phyloP scores from a whole-genome alignment of 2,888 invertebrate species.

The Platynereis dumerilii region DNA sequence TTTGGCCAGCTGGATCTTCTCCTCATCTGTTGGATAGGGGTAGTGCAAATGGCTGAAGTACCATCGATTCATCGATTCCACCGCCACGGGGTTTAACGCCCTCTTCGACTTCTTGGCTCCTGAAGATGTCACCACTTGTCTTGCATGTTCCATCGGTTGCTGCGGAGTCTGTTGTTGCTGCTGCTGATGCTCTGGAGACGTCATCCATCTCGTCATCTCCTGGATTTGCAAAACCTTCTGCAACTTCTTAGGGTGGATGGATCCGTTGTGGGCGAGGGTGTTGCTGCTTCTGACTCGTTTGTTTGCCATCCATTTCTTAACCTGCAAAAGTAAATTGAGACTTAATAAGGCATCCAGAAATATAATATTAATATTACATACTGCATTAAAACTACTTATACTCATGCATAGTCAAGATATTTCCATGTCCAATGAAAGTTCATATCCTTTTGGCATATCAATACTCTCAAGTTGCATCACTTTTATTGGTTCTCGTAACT shows the following conservation, averaged over 20 bases:
- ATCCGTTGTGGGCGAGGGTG: conserved; percentile 55
- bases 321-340: no score
- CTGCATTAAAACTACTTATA: no score
- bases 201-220: conserved; percentile 7
- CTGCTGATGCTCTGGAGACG: neutral
- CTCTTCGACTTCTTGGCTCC: conserved; percentile 21
- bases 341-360: no score
- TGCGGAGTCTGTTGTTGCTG: neutral
- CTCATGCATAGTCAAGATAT: no score
- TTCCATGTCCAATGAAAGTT: no score
- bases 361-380: no score
- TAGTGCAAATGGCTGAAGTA: conserved; percentile 32
- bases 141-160: neutral
- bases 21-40: conserved; percentile 36
- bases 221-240: conserved; percentile 37
- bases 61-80: conserved; percentile 32
- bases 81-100: conserved; percentile 27
- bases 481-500: no score
- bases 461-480: no score
- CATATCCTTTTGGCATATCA: no score
- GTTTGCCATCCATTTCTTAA: conserved; percentile 59
- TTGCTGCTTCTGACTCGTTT: conserved; percentile 53
- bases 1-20: conserved; percentile 28
- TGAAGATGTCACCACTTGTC: neutral
- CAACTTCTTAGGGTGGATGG: conserved; percentile 54